Evolutionary conservation across 1,140 invertebrate species (phyloP).

Genomic region (Matsumurasca onukii): DNA sequence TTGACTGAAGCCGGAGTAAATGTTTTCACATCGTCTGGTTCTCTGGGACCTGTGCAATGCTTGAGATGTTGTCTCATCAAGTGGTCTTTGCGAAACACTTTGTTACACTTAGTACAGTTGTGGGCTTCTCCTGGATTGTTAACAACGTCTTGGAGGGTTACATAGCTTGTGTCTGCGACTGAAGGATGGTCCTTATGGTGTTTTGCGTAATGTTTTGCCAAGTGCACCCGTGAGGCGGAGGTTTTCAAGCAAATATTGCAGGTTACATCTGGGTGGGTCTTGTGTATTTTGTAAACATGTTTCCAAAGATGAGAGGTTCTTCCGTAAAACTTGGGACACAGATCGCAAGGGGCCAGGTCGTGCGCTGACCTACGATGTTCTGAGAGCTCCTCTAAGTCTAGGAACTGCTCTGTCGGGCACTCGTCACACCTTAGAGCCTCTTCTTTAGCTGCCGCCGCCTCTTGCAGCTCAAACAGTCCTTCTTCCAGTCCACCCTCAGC

Average conservation of each 20-base stretch:
- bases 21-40: constrained; percentile 1
- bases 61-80: constrained; percentile 43
- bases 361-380: constrained; percentile 57
- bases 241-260: constrained; percentile 60
- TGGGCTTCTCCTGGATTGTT: constrained; percentile 29
- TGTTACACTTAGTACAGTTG: constrained; percentile 42
- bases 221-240: constrained; percentile 58
- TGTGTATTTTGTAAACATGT: constrained; percentile 62
- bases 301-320: constrained; percentile 64
- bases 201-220: constrained; percentile 59
- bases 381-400: constrained; percentile 54
- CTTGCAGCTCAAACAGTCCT: constrained; percentile 32
- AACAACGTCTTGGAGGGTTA: constrained; percentile 27
- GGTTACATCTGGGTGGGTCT: constrained; percentile 59
- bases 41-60: constrained; percentile 42
- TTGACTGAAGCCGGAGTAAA: constrained; percentile 34
- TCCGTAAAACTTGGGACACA: constrained; percentile 63
- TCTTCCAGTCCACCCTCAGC: constrained; percentile 33
- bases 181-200: constrained; percentile 53
- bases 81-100: constrained; percentile 43
- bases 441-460: constrained; percentile 9
- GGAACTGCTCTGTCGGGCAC: constrained; percentile 50
- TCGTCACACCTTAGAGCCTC: constrained; percentile 48
- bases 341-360: constrained; percentile 59
- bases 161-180: constrained; percentile 5